Base-by-base conservation (phyloP, 2,888 invertebrate genomes). In the Diarsia brunnea region DNA sequence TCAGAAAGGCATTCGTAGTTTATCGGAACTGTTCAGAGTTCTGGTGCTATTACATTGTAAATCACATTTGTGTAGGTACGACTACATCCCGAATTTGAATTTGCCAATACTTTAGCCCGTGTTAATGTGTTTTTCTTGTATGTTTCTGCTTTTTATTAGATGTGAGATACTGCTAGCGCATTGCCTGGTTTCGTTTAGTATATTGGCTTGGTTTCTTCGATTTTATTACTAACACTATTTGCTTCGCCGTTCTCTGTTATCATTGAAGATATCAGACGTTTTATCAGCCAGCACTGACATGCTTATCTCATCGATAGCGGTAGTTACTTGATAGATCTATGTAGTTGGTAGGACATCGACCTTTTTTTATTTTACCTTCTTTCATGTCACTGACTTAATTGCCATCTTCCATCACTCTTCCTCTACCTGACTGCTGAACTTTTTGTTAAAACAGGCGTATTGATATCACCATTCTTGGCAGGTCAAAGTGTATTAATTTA, bases 41-140 rank as follows among this genome's bases (percentile, higher is more conserved):
- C 69, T 73, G 64, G 53, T 78, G 38, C 60, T 73, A 61, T 64
- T 78, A 69, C 61, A 76, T 70, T 76, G 78, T 82, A 85, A 76
- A 71, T 80, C 70, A 75, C 51, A 60, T 31, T 76, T 77, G 64
- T 81, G 53, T n/a, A n/a, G n/a, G n/a, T 81, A 83, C 75, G 69
- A 75, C 51, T 64, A 60, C 69, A 60, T 66, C 1, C 65, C 27
- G 24, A 77, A 78, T 78, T 73, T 79, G 60, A 73, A 80, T 75
- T 81, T 71, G 38, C 43, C 66, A 60, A 73, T 69, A 76, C 38
- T 60, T 45, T 60, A 51, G 38, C 43, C 21, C 16, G 4, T 53
- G 45, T n/a, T 63, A 51, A 31, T 63, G 8, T 61, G 47, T n/a
- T 65, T 74, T 80, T 80, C 21, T 74, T 11, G 31, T 43, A 45